phyloP scores from a whole-genome alignment of 2,888 invertebrate genomes.

The Hyalella azteca region DNA sequence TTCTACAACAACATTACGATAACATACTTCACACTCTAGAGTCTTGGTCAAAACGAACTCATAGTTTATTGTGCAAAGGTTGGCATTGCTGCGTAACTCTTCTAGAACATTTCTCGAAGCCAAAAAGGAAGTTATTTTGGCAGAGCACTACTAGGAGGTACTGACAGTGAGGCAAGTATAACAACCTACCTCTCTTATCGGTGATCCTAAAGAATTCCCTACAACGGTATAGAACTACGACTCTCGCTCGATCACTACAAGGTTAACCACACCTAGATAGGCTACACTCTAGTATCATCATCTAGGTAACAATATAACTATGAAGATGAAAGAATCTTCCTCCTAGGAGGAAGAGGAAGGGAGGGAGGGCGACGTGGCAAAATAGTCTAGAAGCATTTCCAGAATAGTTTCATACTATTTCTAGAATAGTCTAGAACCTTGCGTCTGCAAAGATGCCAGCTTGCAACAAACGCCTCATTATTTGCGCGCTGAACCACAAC shows the following conservation, averaged over 20 bases:
- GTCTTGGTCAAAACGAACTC: conserved; percentile 25
- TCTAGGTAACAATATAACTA: conserved; percentile 31
- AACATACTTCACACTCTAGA: not conserved
- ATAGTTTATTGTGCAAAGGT: conserved; percentile 28
- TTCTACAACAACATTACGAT: not conserved
- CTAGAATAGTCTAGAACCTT: too few species aligned
- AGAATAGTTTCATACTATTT: too few species aligned
- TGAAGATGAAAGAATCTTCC: not conserved
- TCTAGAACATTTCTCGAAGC: conserved; percentile 2
- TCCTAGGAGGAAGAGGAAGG: not conserved
- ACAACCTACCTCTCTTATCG: too few species aligned
- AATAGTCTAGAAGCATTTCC: too few species aligned
- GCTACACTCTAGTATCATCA: conserved; percentile 27
- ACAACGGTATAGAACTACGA: conserved; percentile 15
- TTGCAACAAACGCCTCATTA: too few species aligned
- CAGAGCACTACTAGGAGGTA: too few species aligned
- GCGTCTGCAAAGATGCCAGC: too few species aligned
- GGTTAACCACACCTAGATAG: conserved; percentile 34
- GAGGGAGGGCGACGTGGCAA: too few species aligned
- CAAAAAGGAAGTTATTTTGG: too few species aligned
- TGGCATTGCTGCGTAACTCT: not conserved
- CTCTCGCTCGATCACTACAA: not conserved
- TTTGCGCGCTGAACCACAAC: too few species aligned
- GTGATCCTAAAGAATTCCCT: conserved; percentile 4
- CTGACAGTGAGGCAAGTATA: too few species aligned